Percentiles rank a stretch among this genome's conserved stretches.
phyloP scores from a whole-genome alignment of 1,140 invertebrate species.

The Caenorhabditis elegans region DNA sequence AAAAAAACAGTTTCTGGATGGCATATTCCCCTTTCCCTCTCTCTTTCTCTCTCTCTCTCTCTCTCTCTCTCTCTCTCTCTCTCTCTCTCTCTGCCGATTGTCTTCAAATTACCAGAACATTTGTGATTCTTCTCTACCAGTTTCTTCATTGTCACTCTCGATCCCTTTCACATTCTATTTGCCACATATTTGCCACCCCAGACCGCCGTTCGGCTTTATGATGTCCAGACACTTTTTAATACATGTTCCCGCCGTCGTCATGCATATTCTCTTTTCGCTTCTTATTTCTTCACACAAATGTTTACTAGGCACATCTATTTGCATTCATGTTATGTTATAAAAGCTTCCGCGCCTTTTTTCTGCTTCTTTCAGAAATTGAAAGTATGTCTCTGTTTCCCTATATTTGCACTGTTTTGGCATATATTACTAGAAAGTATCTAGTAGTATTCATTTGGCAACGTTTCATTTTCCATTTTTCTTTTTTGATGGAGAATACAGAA shows the following conservation, averaged over 20 bases:
- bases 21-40: too few species aligned
- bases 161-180: background rate
- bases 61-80: too few species aligned
- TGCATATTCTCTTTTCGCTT: too few species aligned
- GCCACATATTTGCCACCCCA: background rate
- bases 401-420: too few species aligned
- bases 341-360: slow-evolving; percentile 7
- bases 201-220: background rate
- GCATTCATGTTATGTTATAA: background rate
- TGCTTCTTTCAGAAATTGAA: slow-evolving; percentile 11
- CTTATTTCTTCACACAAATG: background rate
- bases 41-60: too few species aligned
- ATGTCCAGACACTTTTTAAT: slow-evolving; percentile 31
- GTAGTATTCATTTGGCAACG: too few species aligned
- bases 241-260: too few species aligned
- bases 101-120: slow-evolving; percentile 14
- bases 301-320: background rate
- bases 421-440: too few species aligned
- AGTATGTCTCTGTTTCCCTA: background rate
- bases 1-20: too few species aligned
- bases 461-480: too few species aligned
- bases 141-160: background rate
- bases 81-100: too few species aligned
- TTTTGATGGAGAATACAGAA: too few species aligned
- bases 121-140: slow-evolving; percentile 13